Base-by-base conservation (phyloP, 2,797 vertebrate species). In the Scarus forsteni region DNA sequence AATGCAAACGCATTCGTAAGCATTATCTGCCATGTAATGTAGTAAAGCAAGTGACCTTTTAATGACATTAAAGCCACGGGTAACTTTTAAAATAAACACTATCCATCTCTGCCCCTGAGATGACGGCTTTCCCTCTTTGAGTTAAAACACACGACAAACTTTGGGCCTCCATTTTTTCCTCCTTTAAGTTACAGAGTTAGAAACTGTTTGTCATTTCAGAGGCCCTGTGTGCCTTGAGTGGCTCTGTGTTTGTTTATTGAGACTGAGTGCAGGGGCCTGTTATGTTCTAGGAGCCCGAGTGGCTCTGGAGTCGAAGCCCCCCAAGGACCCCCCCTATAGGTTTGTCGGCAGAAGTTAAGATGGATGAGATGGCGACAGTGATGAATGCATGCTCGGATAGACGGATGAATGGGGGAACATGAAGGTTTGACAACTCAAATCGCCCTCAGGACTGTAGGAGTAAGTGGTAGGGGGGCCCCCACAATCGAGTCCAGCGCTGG, bases 231-330 rank as follows among this genome's bases (percentile, higher is more conserved):
- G 78, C 71, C 80, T 85, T 68, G 84, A 94, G 92, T 91, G 89
- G 80, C 82, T 85, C 81, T 68, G 76, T 93, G 91, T 95, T 95
- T 95, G 93, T 94, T 95, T 94, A 94, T 89, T 89, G 85, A 91
- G 89, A 92, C 83, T 79, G 89, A 90, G 88, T 69, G 84, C 84
- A 81, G 68, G 89, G 91, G 85, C 89, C 89, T 73, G 85, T 78
- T 86, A 73, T 80, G 79, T 81, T 84, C 85, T 88, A 84, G 85
- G 89, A 90, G 87, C 79, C 88, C 42, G 76, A 88, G 82, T 89
- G 92, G 85, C 84, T 86, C 75, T 87, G 66, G 84, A 91, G 84
- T 80, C 68, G 82, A 69, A 73, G 73, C 71, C 77, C 73, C 83
- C 13, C 3, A 64, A 61, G 73, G 71, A 42, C 66, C 66, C 72